A percentile compares a stretch with the other conserved stretches of the same genome.
Evolutionary conservation across 1,140 invertebrate species (phyloP).

Genomic region (Yoshiicerus persimilis): DNA sequence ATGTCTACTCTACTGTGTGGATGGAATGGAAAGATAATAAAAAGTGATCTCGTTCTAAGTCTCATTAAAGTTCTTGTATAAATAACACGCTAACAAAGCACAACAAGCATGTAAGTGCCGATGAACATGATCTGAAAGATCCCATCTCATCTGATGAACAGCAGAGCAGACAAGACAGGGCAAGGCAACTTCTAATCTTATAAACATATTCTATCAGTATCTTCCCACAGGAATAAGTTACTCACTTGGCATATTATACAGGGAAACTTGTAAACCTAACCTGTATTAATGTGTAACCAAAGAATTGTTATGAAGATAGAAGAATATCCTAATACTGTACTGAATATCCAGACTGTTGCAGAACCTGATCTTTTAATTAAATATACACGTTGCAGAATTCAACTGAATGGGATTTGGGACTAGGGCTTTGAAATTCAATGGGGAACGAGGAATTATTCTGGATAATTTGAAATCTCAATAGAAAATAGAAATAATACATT

Average conservation of each 20-base stretch:
- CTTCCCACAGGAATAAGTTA: too few relatives aligned
- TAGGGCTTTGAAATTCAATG: not conserved
- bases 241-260: too few relatives aligned
- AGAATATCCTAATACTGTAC: too few relatives aligned
- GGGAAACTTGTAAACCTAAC: too few relatives aligned
- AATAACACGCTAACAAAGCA: not conserved
- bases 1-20: too few relatives aligned
- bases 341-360: too few relatives aligned
- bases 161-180: not conserved
- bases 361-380: not conserved
- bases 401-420: not conserved
- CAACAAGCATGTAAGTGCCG: not conserved
- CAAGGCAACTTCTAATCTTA: not conserved
- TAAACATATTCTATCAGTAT: not conserved
- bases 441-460: not conserved
- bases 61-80: not conserved
- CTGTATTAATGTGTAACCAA: too few relatives aligned
- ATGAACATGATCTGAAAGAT: not conserved
- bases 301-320: too few relatives aligned
- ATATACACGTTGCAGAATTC: not conserved
- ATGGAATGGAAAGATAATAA: not conserved
- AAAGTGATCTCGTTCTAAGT: not conserved
- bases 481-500: too few relatives aligned
- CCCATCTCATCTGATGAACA: not conserved
- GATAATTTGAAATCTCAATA: too few relatives aligned